A percentile compares a stretch with the other conserved stretches of the same genome.
Conservation (phyloP, 2,113 vertebrate species). For the Lamprotornis superbus region DNA sequence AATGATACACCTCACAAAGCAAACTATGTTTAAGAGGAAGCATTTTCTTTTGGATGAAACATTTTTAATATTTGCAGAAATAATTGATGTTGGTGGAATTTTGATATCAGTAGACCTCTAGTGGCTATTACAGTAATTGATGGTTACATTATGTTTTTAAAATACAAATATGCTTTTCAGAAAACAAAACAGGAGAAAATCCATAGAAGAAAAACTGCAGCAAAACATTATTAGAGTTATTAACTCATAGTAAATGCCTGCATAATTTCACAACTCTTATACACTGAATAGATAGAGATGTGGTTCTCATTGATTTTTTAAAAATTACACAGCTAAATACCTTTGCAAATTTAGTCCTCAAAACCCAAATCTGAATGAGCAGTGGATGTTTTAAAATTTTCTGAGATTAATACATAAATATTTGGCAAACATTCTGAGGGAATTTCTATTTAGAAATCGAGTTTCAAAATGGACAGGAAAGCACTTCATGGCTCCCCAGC, state of each 20-base stretch:
- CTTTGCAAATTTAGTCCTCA: not conserved
- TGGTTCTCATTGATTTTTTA: not conserved
- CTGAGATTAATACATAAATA: not conserved
- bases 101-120: constrained; percentile 78
- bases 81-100: constrained; percentile 57
- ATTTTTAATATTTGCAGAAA: constrained; percentile 55
- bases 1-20: not conserved
- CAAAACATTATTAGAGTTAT: not conserved
- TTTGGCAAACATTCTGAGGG: not conserved
- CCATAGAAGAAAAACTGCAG: not conserved
- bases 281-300: not conserved
- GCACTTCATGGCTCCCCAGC: not conserved
- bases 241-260: not conserved
- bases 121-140: constrained; percentile 73
- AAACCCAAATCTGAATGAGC: not conserved
- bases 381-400: not conserved
- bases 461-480: not conserved
- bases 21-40: not conserved
- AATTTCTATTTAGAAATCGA: not conserved
- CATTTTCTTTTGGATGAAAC: not conserved
- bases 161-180: not conserved
- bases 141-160: not conserved
- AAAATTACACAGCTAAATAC: not conserved
- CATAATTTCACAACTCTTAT: not conserved
- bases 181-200: not conserved